These are phyloP conservation scores for Galerucella calmariensis DNA, from an alignment of 2,888 invertebrate species.

Conservation along the genomic window DNA sequence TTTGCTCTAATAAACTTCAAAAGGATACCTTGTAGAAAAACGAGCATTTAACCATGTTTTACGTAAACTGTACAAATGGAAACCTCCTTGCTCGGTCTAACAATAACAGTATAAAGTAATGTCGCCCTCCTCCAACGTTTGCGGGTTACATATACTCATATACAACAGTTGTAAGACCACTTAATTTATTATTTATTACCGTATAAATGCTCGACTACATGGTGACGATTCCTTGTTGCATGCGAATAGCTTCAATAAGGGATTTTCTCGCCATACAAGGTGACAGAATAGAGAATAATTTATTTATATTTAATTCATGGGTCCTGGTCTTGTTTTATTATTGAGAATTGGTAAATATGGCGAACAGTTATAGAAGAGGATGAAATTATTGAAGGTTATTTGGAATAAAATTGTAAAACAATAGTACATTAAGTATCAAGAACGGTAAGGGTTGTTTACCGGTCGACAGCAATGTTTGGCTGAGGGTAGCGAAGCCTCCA, in stretches of 20 bases:
- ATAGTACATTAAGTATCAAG: too few relatives aligned
- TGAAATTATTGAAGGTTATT: too few relatives aligned
- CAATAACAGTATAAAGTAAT: constrained; percentile 1
- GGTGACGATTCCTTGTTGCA: constrained; percentile 17
- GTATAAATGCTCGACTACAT: constrained; percentile 12
- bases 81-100: constrained; percentile 10
- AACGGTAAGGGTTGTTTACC: too few relatives aligned
- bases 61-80: not conserved
- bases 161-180: constrained; percentile 15
- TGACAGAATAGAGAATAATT: not conserved
- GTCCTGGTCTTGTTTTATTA: not conserved
- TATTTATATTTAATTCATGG: not conserved
- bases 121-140: not conserved
- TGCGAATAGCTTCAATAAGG: constrained; percentile 13
- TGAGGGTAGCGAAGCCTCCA: too few relatives aligned
- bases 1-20: too few relatives aligned
- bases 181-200: constrained; percentile 17
- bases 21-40: too few relatives aligned
- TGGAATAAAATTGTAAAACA: too few relatives aligned
- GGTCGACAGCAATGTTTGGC: too few relatives aligned
- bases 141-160: constrained; percentile 15
- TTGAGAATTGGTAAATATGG: not conserved
- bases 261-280: constrained; percentile 9
- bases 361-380: not conserved
- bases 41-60: too few relatives aligned